Conservation (phyloP, 2,113 vertebrate genomes). For the Pimephales promelas region DNA sequence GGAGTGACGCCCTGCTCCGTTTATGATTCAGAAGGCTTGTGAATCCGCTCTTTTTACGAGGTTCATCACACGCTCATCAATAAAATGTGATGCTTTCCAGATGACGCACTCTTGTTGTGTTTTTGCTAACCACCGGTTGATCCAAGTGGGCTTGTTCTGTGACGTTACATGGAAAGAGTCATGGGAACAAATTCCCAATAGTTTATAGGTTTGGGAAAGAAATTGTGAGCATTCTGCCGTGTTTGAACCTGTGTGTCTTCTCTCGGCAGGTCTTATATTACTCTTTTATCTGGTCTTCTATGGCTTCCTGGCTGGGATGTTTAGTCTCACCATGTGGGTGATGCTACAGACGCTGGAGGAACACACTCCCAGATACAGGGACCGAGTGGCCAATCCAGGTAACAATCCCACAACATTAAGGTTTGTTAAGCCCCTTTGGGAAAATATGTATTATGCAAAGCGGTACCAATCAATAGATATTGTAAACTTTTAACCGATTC, state of each 20-base stretch:
- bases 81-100: background rate
- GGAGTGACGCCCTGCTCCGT: background rate
- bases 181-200: background rate
- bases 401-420: slow-evolving; percentile 30
- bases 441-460: background rate
- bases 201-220: background rate
- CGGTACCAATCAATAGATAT: background rate
- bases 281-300: slow-evolving; percentile 94
- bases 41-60: background rate
- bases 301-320: slow-evolving; percentile 90
- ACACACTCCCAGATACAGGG: slow-evolving; percentile 83
- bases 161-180: no score
- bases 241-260: background rate
- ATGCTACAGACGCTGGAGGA: slow-evolving; percentile 90
- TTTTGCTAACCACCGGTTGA: background rate
- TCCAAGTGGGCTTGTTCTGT: background rate
- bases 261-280: slow-evolving; percentile 85
- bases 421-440: background rate
- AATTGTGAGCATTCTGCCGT: background rate
- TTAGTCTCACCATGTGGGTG: slow-evolving; percentile 93
- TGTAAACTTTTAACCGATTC: background rate
- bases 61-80: background rate
- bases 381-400: slow-evolving; percentile 91
- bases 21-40: background rate
- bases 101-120: background rate